Conservation (phyloP, 2,888 invertebrate species). For the Sepiola atlantica region DNA sequence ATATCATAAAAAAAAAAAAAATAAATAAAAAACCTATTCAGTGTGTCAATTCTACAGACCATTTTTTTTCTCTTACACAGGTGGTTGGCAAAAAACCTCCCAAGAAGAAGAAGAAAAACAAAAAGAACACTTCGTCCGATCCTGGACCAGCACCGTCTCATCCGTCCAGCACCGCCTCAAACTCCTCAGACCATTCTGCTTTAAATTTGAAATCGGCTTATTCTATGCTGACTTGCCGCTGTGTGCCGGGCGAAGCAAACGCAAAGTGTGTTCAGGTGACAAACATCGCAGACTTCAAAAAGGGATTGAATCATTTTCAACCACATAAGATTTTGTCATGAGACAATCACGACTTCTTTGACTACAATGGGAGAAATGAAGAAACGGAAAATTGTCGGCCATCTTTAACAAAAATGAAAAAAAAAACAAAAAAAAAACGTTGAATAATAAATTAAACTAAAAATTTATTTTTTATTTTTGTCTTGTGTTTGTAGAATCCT, state of each 20-base stretch:
- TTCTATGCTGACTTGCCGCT: constrained; percentile 23
- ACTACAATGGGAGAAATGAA: not conserved
- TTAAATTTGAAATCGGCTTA: constrained; percentile 3
- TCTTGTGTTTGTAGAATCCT: not conserved
- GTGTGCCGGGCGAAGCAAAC: not conserved
- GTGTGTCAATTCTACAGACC: not conserved
- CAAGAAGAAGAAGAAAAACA: constrained; percentile 42
- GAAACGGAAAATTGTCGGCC: not conserved
- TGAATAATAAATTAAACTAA: not conserved
- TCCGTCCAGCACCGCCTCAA: not conserved
- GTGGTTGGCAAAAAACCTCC: constrained; percentile 35
- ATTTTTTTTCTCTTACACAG: not conserved
- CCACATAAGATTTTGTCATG: not conserved
- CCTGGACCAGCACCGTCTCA: not conserved
- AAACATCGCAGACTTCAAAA: constrained; percentile 24
- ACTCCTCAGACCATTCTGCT: not conserved
- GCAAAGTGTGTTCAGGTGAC: constrained; percentile 23
- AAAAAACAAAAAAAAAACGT: no score
- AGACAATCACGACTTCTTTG: not conserved
- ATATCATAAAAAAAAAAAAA: no score
- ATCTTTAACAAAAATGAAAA: not conserved
- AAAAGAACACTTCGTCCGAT: not conserved
- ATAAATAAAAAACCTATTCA: not conserved
- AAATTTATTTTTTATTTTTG: not conserved
- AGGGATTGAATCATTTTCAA: not conserved